phyloP scores from a whole-genome alignment of 2,888 invertebrate species.

The Eupeodes luniger region DNA sequence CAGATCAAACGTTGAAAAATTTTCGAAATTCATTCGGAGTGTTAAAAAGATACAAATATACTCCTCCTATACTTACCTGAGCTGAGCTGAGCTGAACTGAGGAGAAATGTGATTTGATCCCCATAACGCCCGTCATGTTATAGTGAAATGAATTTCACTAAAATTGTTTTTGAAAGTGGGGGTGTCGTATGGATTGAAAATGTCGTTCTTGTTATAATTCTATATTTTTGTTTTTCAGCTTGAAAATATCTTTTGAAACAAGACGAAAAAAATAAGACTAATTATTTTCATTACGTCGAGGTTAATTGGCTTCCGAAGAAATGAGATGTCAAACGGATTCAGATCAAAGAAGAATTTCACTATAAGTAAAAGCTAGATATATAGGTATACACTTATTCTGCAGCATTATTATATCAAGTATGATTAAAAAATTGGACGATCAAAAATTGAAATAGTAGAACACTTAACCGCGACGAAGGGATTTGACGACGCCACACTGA shows the following conservation, averaged over 20 bases:
- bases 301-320: constrained; percentile 68
- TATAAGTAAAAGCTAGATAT: background rate
- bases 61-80: constrained; percentile 20
- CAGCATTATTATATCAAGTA: too few relatives aligned
- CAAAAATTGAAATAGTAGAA: too few relatives aligned
- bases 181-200: constrained; percentile 31
- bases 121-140: constrained; percentile 11
- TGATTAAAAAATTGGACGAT: too few relatives aligned
- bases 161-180: constrained; percentile 25
- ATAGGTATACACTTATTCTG: too few relatives aligned
- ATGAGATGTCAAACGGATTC: constrained; percentile 68
- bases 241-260: constrained; percentile 19
- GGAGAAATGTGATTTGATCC: constrained; percentile 20
- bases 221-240: background rate
- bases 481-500: too few relatives aligned
- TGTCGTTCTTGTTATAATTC: constrained; percentile 1
- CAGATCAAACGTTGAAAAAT: constrained; percentile 47
- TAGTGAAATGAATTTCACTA: constrained; percentile 7
- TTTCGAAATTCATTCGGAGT: background rate
- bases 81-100: too few relatives aligned
- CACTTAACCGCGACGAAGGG: too few relatives aligned
- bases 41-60: constrained; percentile 14
- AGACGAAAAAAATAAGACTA: constrained; percentile 14
- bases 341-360: constrained; percentile 61
- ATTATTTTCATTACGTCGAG: constrained; percentile 70